Percentiles rank a stretch among this genome's conserved stretches.
phyloP scores from a whole-genome alignment of 2,797 vertebrate genomes.

The Sebastes vulpes region DNA sequence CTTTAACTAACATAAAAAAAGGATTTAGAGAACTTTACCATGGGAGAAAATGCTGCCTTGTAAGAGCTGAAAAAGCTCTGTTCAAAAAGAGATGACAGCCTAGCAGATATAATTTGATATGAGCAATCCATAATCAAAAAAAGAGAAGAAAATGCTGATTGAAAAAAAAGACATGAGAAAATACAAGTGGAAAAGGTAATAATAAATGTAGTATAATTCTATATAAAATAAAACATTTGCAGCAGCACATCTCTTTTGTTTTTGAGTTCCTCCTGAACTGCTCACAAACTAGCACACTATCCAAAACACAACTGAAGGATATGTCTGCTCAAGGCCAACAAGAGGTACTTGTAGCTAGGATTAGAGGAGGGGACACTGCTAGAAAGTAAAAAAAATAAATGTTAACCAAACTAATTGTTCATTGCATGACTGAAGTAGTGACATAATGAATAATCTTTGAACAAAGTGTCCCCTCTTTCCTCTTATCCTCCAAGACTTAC shows the following conservation, averaged over 20 bases:
- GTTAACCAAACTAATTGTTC: slow-evolving; percentile 9
- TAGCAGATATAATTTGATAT: slow-evolving; percentile 24
- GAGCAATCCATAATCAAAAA: slow-evolving; percentile 41
- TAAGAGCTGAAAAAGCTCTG: slow-evolving; percentile 4
- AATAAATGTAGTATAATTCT: slow-evolving; percentile 63
- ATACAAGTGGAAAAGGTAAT: slow-evolving; percentile 48
- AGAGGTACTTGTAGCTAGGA: slow-evolving; percentile 46
- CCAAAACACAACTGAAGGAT: slow-evolving; percentile 35
- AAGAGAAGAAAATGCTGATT: background rate
- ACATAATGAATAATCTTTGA: background rate
- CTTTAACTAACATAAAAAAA: background rate
- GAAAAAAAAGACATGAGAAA: slow-evolving; percentile 19
- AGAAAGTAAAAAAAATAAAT: slow-evolving; percentile 17
- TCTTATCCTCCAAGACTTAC: slow-evolving; percentile 13
- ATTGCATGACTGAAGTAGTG: background rate
- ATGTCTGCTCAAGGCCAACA: slow-evolving; percentile 53
- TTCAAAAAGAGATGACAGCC: slow-evolving; percentile 26
- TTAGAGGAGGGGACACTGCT: background rate
- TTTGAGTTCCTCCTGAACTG: slow-evolving; percentile 41
- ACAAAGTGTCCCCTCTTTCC: background rate
- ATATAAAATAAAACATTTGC: slow-evolving; percentile 86
- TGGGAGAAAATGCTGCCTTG: slow-evolving; percentile 26
- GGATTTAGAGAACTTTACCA: slow-evolving; percentile 4
- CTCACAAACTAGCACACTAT: slow-evolving; percentile 34
- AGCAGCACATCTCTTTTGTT: slow-evolving; percentile 78